These are phyloP conservation scores for Chelidonichthys spinosus DNA, from an alignment of 2,797 vertebrate species.

Conservation along the genomic window DNA sequence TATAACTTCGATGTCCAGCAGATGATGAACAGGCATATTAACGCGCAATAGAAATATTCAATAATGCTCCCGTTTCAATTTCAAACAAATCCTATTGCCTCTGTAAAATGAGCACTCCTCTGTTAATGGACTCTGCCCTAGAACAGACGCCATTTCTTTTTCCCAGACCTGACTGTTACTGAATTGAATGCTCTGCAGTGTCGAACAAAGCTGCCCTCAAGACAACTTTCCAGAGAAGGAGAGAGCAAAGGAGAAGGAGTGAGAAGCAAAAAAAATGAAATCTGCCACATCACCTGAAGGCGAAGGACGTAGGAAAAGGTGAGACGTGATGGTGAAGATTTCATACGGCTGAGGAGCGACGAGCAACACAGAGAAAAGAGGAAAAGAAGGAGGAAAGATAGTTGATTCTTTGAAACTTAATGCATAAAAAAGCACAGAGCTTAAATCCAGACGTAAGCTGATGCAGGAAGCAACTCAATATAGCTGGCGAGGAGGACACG, in stretches of 20 bases:
- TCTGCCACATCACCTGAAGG: constrained; percentile 41
- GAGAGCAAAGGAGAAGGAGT: constrained; percentile 24
- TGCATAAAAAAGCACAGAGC: neutral
- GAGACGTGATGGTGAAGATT: constrained; percentile 32
- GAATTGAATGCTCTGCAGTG: constrained; percentile 29
- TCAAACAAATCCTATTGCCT: constrained; percentile 27
- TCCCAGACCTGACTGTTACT: constrained; percentile 19
- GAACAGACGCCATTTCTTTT: constrained; percentile 30
- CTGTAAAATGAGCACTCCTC: constrained; percentile 26
- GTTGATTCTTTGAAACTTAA: constrained; percentile 26
- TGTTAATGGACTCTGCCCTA: constrained; percentile 33
- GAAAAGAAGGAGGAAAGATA: neutral
- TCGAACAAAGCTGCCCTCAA: constrained; percentile 42
- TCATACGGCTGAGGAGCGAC: constrained; percentile 29
- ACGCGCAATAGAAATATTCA: constrained; percentile 16
- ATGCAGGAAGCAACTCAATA: neutral
- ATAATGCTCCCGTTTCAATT: constrained; percentile 31
- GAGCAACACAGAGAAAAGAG: constrained; percentile 29
- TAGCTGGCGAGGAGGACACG: constrained; percentile 24
- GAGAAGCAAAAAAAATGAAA: neutral
- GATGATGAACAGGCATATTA: constrained; percentile 9
- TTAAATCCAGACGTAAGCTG: constrained; percentile 13
- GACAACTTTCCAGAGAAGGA: constrained; percentile 44
- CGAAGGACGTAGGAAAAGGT: constrained; percentile 38
- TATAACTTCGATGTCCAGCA: neutral